Evolutionary conservation across 2,797 vertebrate genomes (phyloP).

Genomic region (Coregonus ussuriensis): DNA sequence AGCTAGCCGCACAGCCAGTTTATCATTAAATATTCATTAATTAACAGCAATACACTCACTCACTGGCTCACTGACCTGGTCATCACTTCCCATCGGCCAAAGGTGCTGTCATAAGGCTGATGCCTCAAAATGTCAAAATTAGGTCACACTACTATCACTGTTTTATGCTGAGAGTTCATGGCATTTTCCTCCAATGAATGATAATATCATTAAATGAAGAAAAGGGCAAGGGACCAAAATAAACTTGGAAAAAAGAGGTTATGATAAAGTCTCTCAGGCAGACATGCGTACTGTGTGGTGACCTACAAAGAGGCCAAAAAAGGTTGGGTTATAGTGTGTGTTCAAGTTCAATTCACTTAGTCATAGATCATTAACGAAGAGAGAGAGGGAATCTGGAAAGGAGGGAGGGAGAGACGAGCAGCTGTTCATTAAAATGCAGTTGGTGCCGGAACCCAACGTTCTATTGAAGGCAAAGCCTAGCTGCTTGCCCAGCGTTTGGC

Average conservation of each 20-base stretch:
- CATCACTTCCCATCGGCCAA: background rate
- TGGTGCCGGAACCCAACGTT: constrained; percentile 3
- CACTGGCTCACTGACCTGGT: background rate
- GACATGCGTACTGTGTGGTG: background rate
- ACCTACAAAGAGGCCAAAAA: background rate
- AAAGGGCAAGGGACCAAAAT: background rate
- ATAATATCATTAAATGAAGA: background rate
- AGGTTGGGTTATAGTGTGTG: background rate
- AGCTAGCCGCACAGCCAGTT: constrained; percentile 32
- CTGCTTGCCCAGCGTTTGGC: constrained; percentile 15
- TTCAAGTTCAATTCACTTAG: constrained; percentile 14
- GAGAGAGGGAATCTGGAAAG: background rate
- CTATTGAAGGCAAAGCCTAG: constrained; percentile 22
- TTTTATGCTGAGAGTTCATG: background rate
- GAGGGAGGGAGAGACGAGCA: constrained; percentile 10
- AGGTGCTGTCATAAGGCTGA: constrained; percentile 3
- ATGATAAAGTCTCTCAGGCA: background rate
- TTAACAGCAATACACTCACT: constrained; percentile 14
- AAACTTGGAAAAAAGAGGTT: background rate
- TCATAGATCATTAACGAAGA: constrained; percentile 17
- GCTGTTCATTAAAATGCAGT: constrained; percentile 43
- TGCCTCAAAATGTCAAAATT: constrained; percentile 2
- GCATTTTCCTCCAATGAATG: background rate
- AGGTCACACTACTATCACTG: constrained; percentile 3
- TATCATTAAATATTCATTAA: constrained; percentile 38